A percentile compares a stretch with the other conserved stretches of the same genome.
These are phyloP conservation scores for Ciona savignyi DNA, from an alignment of 23 tunicate genomes.

Conservation along the genomic window DNA sequence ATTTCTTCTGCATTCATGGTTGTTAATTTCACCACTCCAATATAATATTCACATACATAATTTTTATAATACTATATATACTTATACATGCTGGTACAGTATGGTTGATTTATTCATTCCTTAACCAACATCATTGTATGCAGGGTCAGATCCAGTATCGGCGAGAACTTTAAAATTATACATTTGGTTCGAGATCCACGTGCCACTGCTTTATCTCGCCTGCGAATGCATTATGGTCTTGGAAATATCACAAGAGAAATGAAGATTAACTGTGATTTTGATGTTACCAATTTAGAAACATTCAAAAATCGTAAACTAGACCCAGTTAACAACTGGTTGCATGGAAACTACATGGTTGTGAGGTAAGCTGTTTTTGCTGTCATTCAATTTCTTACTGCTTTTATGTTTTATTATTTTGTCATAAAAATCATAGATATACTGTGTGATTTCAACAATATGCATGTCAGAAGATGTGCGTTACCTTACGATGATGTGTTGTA, in stretches of 20 bases:
- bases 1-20: too few relatives aligned
- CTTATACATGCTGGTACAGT: too few relatives aligned
- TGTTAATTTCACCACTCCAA: too few relatives aligned
- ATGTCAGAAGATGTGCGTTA: too few relatives aligned
- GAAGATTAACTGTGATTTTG: conserved; percentile 25
- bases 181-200: conserved; percentile 32
- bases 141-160: background rate
- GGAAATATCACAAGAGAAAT: conserved; percentile 34
- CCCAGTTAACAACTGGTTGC: conserved; percentile 3
- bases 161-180: background rate
- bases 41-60: too few relatives aligned
- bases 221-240: conserved; percentile 20
- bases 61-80: too few relatives aligned
- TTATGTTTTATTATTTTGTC: too few relatives aligned
- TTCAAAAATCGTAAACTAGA: background rate
- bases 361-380: background rate
- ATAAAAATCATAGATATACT: too few relatives aligned
- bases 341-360: conserved; percentile 2
- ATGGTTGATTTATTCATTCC: too few relatives aligned
- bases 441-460: too few relatives aligned
- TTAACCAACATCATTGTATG: background rate
- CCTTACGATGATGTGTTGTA: too few relatives aligned
- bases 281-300: conserved; percentile 1
- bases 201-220: conserved; percentile 10
- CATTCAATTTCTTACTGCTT: background rate